These are phyloP conservation scores for Melanocharis versteri DNA, from an alignment of 2,113 vertebrate species.

Conservation along the genomic window DNA sequence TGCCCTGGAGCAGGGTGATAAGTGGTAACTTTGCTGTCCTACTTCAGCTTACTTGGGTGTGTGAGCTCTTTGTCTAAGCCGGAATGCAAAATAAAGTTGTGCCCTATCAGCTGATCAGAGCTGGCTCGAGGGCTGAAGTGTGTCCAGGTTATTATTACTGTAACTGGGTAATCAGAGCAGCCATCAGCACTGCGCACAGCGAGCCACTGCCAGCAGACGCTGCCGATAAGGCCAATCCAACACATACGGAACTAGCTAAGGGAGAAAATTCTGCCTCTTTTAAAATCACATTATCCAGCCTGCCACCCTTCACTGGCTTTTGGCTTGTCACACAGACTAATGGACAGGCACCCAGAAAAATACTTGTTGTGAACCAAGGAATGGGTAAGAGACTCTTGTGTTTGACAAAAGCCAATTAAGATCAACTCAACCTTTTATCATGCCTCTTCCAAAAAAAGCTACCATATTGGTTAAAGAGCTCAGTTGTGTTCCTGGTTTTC, in stretches of 20 bases:
- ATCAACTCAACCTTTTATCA: background rate
- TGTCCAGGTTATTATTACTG: background rate
- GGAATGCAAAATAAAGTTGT: constrained; percentile 19
- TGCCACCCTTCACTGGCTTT: constrained; percentile 31
- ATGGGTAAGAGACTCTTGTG: background rate
- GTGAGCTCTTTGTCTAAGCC: constrained; percentile 8
- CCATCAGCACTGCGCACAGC: background rate
- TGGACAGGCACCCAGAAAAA: background rate
- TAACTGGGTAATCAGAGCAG: constrained; percentile 13
- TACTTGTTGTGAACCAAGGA: background rate
- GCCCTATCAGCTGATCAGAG: background rate
- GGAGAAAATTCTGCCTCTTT: constrained; percentile 34
- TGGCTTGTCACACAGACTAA: constrained; percentile 26
- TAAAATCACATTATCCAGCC: constrained; percentile 53
- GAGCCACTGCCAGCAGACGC: background rate
- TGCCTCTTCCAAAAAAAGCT: background rate
- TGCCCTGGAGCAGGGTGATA: background rate
- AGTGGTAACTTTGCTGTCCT: background rate
- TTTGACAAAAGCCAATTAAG: constrained; percentile 37
- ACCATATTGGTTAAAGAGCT: background rate
- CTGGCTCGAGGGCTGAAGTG: background rate
- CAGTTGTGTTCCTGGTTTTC: background rate
- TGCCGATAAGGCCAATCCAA: constrained; percentile 10
- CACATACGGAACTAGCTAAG: constrained; percentile 23
- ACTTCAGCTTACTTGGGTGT: background rate